Evolutionary conservation across 2,797 vertebrate genomes (phyloP), one percentile per base, ranked within the genome.

Genomic region (Arnoldichthys spilopterus): DNA sequence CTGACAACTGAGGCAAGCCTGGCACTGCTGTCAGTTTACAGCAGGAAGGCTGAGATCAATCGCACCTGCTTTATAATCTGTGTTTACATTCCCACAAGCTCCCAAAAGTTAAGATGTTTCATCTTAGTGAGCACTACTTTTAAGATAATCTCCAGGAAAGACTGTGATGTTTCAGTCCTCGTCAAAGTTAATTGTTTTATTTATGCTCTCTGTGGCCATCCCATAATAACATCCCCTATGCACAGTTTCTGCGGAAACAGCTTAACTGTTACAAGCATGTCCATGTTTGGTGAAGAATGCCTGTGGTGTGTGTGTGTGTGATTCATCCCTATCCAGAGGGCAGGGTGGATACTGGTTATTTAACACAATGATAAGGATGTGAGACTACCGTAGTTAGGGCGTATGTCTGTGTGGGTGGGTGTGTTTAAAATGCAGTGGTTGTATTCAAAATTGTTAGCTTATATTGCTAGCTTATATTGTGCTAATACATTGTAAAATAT

Each of bases 211-310:
- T 64, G 62, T 40, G 12, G 1, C 11, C 22, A 18, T 34, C 30
- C 61, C 49, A 28, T 72, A 72, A 73, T 69, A 43, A 51, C 16
- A 20, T 61, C 12, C 56, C 32, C 54, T 68, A 12, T 73, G 70
- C 24, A 24, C 24, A 0, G 4, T 53, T 51, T 47, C 77, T 73
- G 40, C 6, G 16, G 71, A 74, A 74, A 74, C 63, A 24, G 70
- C 4, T 20, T 13, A n/a, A 69, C 28, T 3, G 12, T 69, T 20
- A 0, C 22, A 34, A 15, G 18, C 64, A 80, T 80, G 64, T 45
- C 78, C 78, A 74, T 80, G 22, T 80, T 74, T 80, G 78, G 78
- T 69, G 70, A 72, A 79, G 63, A 69, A 68, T 59, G 70, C 26
- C 24, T 79, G 20, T 24, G 24, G 18, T 63, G 45, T 63, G 45